These are phyloP conservation scores for Drosophila demipolita DNA, from an alignment of 2,888 invertebrate genomes.

Conservation along the genomic window DNA sequence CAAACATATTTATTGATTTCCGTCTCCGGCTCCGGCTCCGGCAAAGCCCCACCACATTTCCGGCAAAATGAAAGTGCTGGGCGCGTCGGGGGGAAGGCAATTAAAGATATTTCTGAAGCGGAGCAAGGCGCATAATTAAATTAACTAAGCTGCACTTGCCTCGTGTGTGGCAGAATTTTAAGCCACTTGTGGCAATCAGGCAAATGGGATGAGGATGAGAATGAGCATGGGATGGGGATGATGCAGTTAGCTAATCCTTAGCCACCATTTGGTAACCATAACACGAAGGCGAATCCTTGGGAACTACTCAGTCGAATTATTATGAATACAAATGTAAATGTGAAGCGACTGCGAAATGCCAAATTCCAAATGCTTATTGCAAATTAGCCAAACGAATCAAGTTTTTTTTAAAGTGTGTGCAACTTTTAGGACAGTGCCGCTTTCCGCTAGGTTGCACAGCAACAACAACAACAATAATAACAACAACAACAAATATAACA, in stretches of 20 bases:
- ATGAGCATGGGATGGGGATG: conserved; percentile 4
- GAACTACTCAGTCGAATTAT: conserved; percentile 29
- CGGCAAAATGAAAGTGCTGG: conserved; percentile 11
- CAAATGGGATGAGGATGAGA: conserved; percentile 19
- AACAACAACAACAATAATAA: conserved; percentile 13
- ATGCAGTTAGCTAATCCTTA: conserved; percentile 9
- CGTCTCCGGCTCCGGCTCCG: conserved; percentile 34
- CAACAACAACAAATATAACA: conserved; percentile 32
- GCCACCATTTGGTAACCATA: conserved; percentile 28
- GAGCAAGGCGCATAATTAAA: conserved; percentile 53
- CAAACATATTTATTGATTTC: conserved; percentile 79
- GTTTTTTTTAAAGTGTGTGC: conserved; percentile 22
- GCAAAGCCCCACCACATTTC: background rate
- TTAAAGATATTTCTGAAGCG: conserved; percentile 55
- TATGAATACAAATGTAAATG: conserved; percentile 40
- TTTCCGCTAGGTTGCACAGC: conserved; percentile 65
- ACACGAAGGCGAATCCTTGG: conserved; percentile 9
- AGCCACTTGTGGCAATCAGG: conserved; percentile 33
- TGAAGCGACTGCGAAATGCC: conserved; percentile 30
- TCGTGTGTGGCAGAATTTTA: conserved; percentile 30
- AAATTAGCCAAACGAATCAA: conserved; percentile 67
- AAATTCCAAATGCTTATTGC: conserved; percentile 46
- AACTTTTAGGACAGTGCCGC: conserved; percentile 41
- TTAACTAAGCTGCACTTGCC: conserved; percentile 58
- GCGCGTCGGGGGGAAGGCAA: conserved; percentile 23